A percentile compares a stretch with the other conserved stretches of the same genome.
phyloP scores from a whole-genome alignment of 2,888 invertebrate species.

The Nomada ferruginata region DNA sequence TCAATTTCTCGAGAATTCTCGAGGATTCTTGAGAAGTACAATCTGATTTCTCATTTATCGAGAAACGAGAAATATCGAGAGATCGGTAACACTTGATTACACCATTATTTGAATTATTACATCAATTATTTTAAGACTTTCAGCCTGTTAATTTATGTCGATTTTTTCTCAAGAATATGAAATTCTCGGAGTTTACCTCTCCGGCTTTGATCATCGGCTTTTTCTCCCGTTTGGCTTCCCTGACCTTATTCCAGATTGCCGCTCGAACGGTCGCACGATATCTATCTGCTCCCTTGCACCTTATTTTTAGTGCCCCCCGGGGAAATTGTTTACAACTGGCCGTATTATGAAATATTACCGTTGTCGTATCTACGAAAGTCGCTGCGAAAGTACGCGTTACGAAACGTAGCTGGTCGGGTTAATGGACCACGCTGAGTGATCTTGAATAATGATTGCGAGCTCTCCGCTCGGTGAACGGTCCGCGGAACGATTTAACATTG shows the following conservation, averaged over 20 bases:
- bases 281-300: constrained; percentile 44
- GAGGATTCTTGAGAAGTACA: too few species aligned
- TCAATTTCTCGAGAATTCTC: too few species aligned
- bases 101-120: too few species aligned
- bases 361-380: constrained; percentile 53
- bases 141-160: neutral
- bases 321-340: constrained; percentile 58
- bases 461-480: constrained; percentile 3
- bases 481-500: constrained; percentile 14
- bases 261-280: constrained; percentile 54
- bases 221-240: constrained; percentile 70
- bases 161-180: neutral
- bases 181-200: constrained; percentile 28
- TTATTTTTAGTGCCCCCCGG: constrained; percentile 54
- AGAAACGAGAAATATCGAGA: too few species aligned
- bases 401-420: constrained; percentile 28
- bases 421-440: constrained; percentile 46
- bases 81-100: too few species aligned
- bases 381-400: constrained; percentile 44
- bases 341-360: constrained; percentile 59
- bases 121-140: too few species aligned
- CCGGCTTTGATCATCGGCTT: constrained; percentile 45
- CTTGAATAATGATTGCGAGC: constrained; percentile 53
- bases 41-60: too few species aligned
- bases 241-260: constrained; percentile 73